Conservation (phyloP, 1,140 invertebrate genomes). For the Amyelois transitella region DNA sequence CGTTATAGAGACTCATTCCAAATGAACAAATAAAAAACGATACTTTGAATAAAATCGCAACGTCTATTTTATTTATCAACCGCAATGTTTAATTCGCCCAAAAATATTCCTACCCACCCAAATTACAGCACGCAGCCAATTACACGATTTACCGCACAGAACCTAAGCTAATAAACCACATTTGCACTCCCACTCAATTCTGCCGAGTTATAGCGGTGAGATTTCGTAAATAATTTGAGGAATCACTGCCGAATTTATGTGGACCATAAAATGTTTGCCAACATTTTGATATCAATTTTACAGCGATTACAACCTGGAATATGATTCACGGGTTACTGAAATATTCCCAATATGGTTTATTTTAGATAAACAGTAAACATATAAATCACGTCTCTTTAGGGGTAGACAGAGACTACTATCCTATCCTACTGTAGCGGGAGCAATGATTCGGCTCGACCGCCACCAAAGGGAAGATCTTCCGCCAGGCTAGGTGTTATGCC, state of each 20-base stretch:
- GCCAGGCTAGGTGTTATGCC: no score
- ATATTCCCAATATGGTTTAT: neutral
- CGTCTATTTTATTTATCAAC: neutral
- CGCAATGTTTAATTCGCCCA: neutral
- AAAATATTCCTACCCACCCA: neutral
- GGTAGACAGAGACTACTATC: no score
- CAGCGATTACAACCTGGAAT: neutral
- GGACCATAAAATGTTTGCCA: slow-evolving; percentile 1
- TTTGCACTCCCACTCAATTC: slow-evolving; percentile 12
- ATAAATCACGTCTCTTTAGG: no score
- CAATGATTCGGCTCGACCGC: no score
- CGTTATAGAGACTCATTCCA: no score
- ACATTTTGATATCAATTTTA: slow-evolving; percentile 3
- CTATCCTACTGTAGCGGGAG: no score
- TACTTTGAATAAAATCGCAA: no score
- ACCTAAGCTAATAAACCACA: slow-evolving; percentile 9
- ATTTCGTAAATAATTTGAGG: slow-evolving; percentile 19
- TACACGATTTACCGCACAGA: neutral
- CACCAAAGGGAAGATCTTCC: no score
- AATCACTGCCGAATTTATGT: slow-evolving; percentile 7
- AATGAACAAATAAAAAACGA: no score
- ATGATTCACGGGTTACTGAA: neutral
- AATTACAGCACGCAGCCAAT: neutral
- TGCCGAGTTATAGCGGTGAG: slow-evolving; percentile 11
- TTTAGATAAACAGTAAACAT: no score